phyloP scores from a whole-genome alignment of 2,113 vertebrate genomes.

The Serinus canaria region DNA sequence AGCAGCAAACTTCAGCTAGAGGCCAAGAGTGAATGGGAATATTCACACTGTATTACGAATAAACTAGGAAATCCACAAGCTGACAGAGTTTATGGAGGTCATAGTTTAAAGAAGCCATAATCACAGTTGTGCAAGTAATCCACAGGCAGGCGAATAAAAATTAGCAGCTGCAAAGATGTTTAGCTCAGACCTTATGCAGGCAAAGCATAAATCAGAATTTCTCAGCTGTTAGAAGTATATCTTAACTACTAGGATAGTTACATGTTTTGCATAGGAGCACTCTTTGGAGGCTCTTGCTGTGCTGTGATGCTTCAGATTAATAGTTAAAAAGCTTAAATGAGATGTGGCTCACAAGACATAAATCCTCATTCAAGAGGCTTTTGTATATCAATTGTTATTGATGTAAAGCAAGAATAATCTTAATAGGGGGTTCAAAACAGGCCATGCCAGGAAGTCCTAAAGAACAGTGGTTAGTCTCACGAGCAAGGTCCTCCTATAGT shows the following conservation, averaged over 20 bases:
- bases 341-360: not conserved
- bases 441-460: not conserved
- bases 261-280: not conserved
- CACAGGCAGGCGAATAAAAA: not conserved
- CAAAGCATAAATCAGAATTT: not conserved
- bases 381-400: not conserved
- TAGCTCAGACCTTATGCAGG: not conserved
- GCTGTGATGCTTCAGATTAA: not conserved
- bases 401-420: not conserved
- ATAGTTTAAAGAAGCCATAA: not conserved
- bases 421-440: not conserved
- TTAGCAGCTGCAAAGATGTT: not conserved
- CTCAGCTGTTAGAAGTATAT: not conserved
- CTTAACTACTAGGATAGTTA: not conserved
- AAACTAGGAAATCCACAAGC: not conserved
- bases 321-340: not conserved
- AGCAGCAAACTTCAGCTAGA: not conserved
- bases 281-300: not conserved
- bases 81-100: not conserved
- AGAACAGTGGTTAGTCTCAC: not conserved
- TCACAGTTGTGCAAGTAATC: not conserved
- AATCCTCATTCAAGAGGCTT: not conserved
- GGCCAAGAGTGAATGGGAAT: not conserved
- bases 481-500: not conserved
- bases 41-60: not conserved